Percentiles rank a stretch among this genome's conserved stretches.
These are phyloP conservation scores for Nomada flava DNA, from an alignment of 2,888 invertebrate genomes.

Conservation along the genomic window DNA sequence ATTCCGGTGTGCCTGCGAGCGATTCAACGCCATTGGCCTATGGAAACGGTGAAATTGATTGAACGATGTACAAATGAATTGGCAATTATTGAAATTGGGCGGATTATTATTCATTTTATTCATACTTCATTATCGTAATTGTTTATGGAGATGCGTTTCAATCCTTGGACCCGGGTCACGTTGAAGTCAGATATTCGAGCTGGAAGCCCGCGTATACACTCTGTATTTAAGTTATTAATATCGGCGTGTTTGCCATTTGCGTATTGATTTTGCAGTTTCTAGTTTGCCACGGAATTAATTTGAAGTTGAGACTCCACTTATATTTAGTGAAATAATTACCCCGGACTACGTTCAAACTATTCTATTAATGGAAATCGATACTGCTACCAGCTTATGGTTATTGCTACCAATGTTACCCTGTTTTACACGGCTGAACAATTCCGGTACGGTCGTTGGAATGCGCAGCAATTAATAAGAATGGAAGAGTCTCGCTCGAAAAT, in stretches of 20 bases:
- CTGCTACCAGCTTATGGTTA: too few relatives aligned
- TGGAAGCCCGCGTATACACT: not conserved
- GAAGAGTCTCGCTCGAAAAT: too few relatives aligned
- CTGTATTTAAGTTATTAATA: too few relatives aligned
- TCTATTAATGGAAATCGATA: too few relatives aligned
- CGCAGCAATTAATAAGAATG: too few relatives aligned
- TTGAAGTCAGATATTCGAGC: not conserved
- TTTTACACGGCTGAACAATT: too few relatives aligned
- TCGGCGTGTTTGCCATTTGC: not conserved
- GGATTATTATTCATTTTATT: not conserved
- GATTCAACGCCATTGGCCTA: not conserved
- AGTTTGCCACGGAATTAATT: not conserved
- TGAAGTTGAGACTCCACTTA: too few relatives aligned
- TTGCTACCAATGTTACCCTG: too few relatives aligned
- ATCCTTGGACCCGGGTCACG: not conserved
- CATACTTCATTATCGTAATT: not conserved
- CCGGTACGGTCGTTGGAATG: too few relatives aligned
- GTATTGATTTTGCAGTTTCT: constrained; percentile 5
- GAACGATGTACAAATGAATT: not conserved
- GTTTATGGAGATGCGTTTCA: not conserved
- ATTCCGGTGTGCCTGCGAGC: not conserved
- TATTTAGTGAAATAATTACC: not conserved
- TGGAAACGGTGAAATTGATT: not conserved
- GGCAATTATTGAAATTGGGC: not conserved
- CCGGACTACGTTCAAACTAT: too few relatives aligned